Conservation (phyloP, 1,140 invertebrate species). For the Apis laboriosa region DNA sequence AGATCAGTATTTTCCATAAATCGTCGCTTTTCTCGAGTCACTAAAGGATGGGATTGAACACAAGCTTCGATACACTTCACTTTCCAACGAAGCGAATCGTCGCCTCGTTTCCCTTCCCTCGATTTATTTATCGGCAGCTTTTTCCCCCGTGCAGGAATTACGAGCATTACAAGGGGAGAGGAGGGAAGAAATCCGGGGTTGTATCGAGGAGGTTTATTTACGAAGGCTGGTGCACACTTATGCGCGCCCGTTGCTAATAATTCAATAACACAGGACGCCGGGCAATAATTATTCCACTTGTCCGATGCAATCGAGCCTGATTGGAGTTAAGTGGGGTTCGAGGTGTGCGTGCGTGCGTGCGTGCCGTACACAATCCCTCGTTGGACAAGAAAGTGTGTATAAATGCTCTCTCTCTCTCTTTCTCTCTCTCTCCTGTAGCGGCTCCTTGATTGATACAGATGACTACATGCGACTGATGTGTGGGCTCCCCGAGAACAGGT, state of each 20-base stretch:
- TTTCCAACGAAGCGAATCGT: not conserved
- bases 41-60: too few species aligned
- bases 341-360: constrained; percentile 35
- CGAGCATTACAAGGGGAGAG: not conserved
- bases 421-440: constrained; percentile 18
- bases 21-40: too few species aligned
- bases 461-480: constrained; percentile 71
- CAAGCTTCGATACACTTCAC: too few species aligned
- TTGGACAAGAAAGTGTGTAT: constrained; percentile 65
- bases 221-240: not conserved
- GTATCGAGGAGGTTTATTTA: constrained; percentile 35
- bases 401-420: not conserved
- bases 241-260: constrained; percentile 59
- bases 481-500: constrained; percentile 68
- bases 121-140: not conserved
- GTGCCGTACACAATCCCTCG: not conserved
- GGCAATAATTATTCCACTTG: constrained; percentile 70
- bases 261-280: constrained; percentile 63
- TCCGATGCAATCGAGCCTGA: constrained; percentile 67
- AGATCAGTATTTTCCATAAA: too few species aligned
- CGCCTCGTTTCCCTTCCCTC: not conserved
- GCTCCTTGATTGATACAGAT: constrained; percentile 74
- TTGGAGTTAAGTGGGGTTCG: constrained; percentile 65
- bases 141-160: not conserved
- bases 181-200: not conserved